Percentiles rank a stretch among this genome's conserved stretches.
phyloP scores from a whole-genome alignment of 2,797 vertebrate species.

The Rhadinocentrus ornatus region DNA sequence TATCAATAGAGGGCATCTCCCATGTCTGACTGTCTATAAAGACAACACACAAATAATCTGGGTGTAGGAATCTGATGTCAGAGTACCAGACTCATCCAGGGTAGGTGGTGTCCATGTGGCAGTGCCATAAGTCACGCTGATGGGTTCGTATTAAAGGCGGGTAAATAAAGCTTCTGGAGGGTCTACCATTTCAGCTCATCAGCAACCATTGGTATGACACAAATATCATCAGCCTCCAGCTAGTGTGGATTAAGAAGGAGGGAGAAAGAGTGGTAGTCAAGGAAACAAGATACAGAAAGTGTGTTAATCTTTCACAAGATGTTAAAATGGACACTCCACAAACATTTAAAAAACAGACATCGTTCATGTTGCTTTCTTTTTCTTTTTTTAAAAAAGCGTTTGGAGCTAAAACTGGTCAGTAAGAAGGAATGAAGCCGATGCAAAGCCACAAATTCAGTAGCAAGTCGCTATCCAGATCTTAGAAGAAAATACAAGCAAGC shows the following conservation, averaged over 20 bases:
- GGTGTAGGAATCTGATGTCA: slow-evolving; percentile 33
- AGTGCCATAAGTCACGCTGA: slow-evolving; percentile 73
- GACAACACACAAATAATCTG: slow-evolving; percentile 14
- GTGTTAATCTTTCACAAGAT: slow-evolving; percentile 50
- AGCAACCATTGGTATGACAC: slow-evolving; percentile 82
- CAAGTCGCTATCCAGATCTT: neutral
- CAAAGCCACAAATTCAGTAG: neutral
- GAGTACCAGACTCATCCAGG: slow-evolving; percentile 22
- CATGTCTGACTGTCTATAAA: neutral
- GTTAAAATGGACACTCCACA: slow-evolving; percentile 33
- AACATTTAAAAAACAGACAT: slow-evolving; percentile 17
- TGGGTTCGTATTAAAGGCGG: slow-evolving; percentile 73
- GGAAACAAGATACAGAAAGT: slow-evolving; percentile 49
- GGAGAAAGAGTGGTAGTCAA: slow-evolving; percentile 15
- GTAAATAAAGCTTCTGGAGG: slow-evolving; percentile 81
- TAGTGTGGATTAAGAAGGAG: slow-evolving; percentile 21
- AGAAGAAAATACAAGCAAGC: slow-evolving; percentile 6
- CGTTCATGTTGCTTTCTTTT: neutral
- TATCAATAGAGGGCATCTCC: neutral
- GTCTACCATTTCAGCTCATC: slow-evolving; percentile 83
- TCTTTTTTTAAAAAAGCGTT: neutral
- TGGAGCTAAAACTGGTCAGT: neutral
- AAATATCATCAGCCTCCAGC: slow-evolving; percentile 75
- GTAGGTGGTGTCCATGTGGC: slow-evolving; percentile 59
- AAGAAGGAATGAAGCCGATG: neutral